A percentile compares a stretch with the other conserved stretches of the same genome.
Evolutionary conservation across 2,797 vertebrate species (phyloP).

Genomic region (Helarctos malayanus): DNA sequence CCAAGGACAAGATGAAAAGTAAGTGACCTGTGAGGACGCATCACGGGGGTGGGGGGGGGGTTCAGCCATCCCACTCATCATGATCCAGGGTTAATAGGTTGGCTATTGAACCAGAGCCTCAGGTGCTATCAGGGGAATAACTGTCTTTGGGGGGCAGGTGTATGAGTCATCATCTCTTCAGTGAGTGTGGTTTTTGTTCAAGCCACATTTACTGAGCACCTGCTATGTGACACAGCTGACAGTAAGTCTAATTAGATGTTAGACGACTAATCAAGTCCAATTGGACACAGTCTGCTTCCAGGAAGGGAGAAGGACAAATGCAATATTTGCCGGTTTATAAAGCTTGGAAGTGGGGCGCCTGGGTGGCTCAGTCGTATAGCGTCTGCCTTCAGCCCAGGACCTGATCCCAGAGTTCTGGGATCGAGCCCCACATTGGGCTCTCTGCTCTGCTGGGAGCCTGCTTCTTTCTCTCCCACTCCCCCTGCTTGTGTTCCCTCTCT

Average conservation of each 20-base stretch:
- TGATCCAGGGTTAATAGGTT: rapidly evolving
- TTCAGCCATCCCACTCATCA: rapidly evolving
- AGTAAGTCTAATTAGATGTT: neutral
- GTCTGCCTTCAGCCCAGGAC: too few species aligned
- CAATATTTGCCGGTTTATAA: neutral
- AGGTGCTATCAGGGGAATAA: neutral
- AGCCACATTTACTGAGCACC: neutral
- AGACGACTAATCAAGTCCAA: neutral
- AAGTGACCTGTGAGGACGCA: conserved; percentile 70
- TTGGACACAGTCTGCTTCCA: neutral
- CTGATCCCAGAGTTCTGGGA: too few species aligned
- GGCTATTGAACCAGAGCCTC: neutral
- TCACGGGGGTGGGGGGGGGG: rapidly evolving
- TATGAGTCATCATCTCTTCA: rapidly evolving
- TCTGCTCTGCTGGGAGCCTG: too few species aligned
- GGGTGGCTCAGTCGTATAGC: too few species aligned
- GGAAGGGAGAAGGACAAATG: neutral
- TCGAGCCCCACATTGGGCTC: too few species aligned
- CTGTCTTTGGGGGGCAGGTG: neutral
- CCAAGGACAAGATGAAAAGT: conserved; percentile 93
- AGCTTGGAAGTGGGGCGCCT: neutral
- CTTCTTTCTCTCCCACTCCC: too few species aligned
- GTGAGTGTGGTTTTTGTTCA: neutral
- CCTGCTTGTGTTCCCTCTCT: too few species aligned
- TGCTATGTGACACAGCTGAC: neutral